Conservation (phyloP, 2,888 invertebrate species). For the Aquatica leii region DNA sequence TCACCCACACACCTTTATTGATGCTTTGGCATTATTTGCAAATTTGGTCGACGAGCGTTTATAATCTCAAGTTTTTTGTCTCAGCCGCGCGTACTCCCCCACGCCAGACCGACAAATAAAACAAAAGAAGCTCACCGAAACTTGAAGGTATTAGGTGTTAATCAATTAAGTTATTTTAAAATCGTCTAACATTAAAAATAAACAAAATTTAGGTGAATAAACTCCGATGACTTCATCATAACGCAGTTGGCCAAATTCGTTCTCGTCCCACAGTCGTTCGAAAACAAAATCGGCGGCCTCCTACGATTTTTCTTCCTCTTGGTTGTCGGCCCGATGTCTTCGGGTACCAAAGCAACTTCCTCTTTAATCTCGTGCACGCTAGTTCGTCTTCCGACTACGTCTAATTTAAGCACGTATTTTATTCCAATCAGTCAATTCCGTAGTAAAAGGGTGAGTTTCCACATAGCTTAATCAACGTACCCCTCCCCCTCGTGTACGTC, state of each 20-base stretch:
- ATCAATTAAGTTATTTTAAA: constrained; percentile 13
- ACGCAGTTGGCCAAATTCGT: constrained; percentile 20
- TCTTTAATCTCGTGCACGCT: no score
- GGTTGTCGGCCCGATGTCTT: no score
- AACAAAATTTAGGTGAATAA: constrained; percentile 27
- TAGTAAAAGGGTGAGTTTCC: constrained; percentile 64
- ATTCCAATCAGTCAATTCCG: constrained; percentile 60
- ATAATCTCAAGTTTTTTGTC: no score
- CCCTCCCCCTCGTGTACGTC: constrained; percentile 58
- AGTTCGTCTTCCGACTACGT: constrained; percentile 14
- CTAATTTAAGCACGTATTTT: constrained; percentile 62
- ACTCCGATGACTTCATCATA: constrained; percentile 23
- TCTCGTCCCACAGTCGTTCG: constrained; percentile 24
- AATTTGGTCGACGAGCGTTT: no score
- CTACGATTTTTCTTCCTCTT: background rate
- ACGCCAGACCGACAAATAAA: background rate
- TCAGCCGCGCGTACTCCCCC: no score
- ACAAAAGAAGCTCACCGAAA: background rate
- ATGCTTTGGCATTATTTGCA: background rate
- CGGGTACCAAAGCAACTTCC: no score
- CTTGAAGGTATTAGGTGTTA: constrained; percentile 13
- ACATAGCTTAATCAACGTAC: constrained; percentile 68
- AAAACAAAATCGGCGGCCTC: constrained; percentile 15
- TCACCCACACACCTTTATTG: background rate
- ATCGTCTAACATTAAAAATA: constrained; percentile 22